Evolutionary conservation across 2,888 invertebrate genomes (phyloP), one percentile per base, ranked within the genome.

Genomic region (Bembecia ichneumoniformis): DNA sequence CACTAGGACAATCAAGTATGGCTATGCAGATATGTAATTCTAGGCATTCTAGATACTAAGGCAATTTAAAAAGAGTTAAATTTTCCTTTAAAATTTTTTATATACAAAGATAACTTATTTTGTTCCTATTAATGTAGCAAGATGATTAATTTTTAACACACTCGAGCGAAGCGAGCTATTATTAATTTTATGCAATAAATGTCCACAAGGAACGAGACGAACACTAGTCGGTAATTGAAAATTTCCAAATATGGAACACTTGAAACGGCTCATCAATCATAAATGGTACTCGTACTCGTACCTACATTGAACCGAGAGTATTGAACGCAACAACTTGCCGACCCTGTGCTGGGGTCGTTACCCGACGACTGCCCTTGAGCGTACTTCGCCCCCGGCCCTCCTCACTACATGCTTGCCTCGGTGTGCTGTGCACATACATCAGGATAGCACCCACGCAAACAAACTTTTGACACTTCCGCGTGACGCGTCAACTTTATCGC

Each of bases 291-390:
- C n/a, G n/a, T n/a, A n/a, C n/a, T 49, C 50, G 52, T 55, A 51
- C 47, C 51, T 52, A 53, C 52, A 55, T 57, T 57, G 14, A 13
- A n/a, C 2, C 40, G 40, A 13, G 40, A 40, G 57, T 63, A 62
- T 63, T 53, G 58, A 64, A 55, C 56, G 58, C 59, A 56, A 57
- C 40, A 40, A 40, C 59, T 65, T 63, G 64, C 58, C 52, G 62
- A 40, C 40, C n/a, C 14, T 62, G 64, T 60, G 59, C 66, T 65
- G 70, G 74, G 82, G 80, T 82, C 82, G 71, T 77, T 77, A 77
- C 64, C 79, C 82, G 71, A 55, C 62, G 68, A 60, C 62, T 81
- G 82, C 77, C 83, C 82, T 84, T 83, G 83, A 80, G 75, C 73
- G 81, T 74, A 71, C 78, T 74, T 77, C 78, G 80, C 78, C 75